phyloP scores from a whole-genome alignment of 1,140 invertebrate genomes.

The Pinna nobilis region DNA sequence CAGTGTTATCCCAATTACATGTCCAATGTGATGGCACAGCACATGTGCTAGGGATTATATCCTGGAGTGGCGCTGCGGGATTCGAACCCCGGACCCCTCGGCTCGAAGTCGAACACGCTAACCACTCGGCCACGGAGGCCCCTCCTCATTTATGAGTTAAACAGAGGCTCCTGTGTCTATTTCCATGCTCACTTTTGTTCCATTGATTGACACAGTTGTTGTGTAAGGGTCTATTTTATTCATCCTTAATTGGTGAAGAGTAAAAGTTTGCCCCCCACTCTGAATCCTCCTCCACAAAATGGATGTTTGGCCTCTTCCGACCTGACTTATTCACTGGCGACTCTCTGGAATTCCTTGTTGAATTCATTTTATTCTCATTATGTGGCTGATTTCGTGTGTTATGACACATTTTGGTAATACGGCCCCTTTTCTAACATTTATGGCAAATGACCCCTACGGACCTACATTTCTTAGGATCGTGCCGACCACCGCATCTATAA shows the following conservation, averaged over 20 bases:
- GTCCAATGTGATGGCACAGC: no score
- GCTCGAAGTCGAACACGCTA: no score
- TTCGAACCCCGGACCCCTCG: no score
- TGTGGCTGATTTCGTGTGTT: no score
- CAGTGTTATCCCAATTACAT: no score
- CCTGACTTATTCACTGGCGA: background rate
- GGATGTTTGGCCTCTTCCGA: background rate
- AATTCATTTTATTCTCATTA: background rate
- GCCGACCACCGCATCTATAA: conserved; percentile 5
- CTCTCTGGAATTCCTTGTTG: background rate
- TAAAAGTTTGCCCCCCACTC: conserved; percentile 1
- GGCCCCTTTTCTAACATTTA: conserved; percentile 20
- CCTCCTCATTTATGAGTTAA: conserved; percentile 26
- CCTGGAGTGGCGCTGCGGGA: no score
- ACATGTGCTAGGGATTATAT: no score
- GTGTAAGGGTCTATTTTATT: conserved; percentile 1
- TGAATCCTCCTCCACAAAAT: background rate
- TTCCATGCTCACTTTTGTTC: conserved; percentile 19
- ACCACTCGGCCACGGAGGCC: no score
- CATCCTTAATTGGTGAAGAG: conserved; percentile 6
- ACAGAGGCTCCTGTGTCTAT: conserved; percentile 40
- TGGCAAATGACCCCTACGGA: conserved; percentile 30
- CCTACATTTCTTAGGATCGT: conserved; percentile 19
- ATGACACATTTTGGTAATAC: conserved; percentile 35
- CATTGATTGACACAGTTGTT: conserved; percentile 21